Evolutionary conservation across 2,113 vertebrate genomes (phyloP), one percentile per base, ranked within the genome.

Genomic region (Grammomys surdaster): DNA sequence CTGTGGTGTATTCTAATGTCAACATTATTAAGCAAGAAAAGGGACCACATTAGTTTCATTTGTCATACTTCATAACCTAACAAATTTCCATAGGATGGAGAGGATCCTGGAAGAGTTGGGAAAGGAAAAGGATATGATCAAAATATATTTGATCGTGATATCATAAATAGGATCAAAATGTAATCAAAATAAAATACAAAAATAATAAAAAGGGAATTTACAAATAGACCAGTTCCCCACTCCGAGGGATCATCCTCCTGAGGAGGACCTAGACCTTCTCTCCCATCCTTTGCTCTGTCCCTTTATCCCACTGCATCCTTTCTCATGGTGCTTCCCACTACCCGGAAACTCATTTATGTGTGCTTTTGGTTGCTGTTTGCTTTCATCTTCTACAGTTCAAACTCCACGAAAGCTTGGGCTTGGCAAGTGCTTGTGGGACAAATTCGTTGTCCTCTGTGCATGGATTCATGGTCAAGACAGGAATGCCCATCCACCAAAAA

Each of bases 1-100:
- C 81, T 93, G 31, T 33, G 54, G 43, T 20, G 26, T 85, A 88
- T 67, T 89, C 94, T 90, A 88, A 69, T 51, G 26, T 80, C 78
- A 13, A 54, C 19, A 69, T 88, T 58, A 82, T 58, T 93, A 95
- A 91, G 48, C 11, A 16, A 19, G 26, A 1, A 88, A 69, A 36
- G 9, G 11, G 5, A 46, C 26, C 54, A 54, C 24, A 2, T 12
- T 92, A 33, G 33, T n/a, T 77, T 86, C 46, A 77, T n/a, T 84
- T 17, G 40, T 88, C 28, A 63, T 54, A 24, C 46, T 89, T 86
- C 72, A 19, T 51, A 89, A 72, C 31, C 86, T 54, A 81, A 16
- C 81, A 43, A 40, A 26, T 60, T 84, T 63, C 24, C n/a, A 84
- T 16, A 63, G 58, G 56, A 17, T 43, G n/a, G n/a, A n/a, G 80